Percentiles rank a stretch among this genome's conserved stretches.
phyloP scores from a whole-genome alignment of 1,140 invertebrate species.

The Ceratina calcarata region DNA sequence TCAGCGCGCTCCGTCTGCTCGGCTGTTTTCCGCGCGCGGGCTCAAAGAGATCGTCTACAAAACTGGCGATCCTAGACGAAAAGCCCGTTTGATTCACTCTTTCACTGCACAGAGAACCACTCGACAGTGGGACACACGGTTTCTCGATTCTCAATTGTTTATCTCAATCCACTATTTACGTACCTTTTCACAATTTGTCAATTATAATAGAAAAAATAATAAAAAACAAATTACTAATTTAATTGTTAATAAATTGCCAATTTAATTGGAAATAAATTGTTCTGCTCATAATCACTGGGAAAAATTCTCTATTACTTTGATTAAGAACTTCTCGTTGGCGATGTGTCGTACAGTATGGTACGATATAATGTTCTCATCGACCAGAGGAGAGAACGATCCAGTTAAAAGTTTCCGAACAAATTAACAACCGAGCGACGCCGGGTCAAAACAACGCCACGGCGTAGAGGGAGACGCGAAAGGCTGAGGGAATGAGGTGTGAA shows the following conservation, averaged over 20 bases:
- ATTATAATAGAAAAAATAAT: no score
- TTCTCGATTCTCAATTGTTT: neutral
- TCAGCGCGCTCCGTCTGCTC: neutral
- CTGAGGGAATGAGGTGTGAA: neutral
- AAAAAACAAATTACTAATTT: no score
- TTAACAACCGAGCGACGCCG: slow-evolving; percentile 17
- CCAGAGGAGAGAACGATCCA: neutral
- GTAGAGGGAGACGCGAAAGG: neutral
- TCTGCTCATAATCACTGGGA: neutral
- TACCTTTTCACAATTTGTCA: no score
- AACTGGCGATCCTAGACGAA: neutral
- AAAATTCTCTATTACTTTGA: neutral
- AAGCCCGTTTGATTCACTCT: neutral
- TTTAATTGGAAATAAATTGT: no score
- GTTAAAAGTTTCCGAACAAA: slow-evolving; percentile 38
- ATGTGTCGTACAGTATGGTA: neutral
- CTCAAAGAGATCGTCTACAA: neutral
- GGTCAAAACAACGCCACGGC: neutral
- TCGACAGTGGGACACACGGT: neutral
- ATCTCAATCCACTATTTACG: no score
- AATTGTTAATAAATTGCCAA: no score
- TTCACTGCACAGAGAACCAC: neutral
- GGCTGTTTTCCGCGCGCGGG: slow-evolving; percentile 1
- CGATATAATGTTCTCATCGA: no score
- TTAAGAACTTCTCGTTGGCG: slow-evolving; percentile 5